Base-by-base conservation (phyloP, 2,888 invertebrate species). In the Dolichopus griseipennis region DNA sequence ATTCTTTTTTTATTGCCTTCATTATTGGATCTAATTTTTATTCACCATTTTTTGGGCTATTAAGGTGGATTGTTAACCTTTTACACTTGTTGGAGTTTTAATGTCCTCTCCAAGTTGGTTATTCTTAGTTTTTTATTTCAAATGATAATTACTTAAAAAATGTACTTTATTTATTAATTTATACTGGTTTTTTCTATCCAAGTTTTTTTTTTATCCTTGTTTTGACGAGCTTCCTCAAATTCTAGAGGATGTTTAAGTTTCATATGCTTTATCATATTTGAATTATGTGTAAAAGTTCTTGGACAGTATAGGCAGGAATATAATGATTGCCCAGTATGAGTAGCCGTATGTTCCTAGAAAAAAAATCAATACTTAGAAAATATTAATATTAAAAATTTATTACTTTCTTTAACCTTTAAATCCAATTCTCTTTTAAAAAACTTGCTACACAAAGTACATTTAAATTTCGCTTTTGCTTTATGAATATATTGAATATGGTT, bases 231-330 rank as follows among this genome's bases (percentile, higher is more conserved):
- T 68, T 75, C 75, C 67, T 76, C 79, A 70, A 78, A 81, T 73
- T 81, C 79, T 62, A 74, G 73, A 34, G 78, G 77, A 75, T 82
- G 81, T 22, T 76, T 74, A 68, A 79, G 79, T 68, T 80, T 80
- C 61, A 79, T 75, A 72, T 82, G 81, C 1, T 80, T 76, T 71
- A 81, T 79, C 77, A 80, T 79, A 70, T 81, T 81, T 3, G 79
- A 80, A 73, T 78, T 79, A 7, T 81, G 81, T 69, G 81, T 81
- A 70, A 81, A 82, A 5, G 80, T 81, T 73, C 78, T 78, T 1
- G 79, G 75, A 67, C 81, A 81, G 69, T 80, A 78, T 0, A 78
- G 78, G 65, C 81, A 82, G 66, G 76, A 79, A 71, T 82, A 82
- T 3, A 82, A 71, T 66, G 78, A 77, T 69, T 81, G 80, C 12